Evolutionary conservation across 2,888 invertebrate genomes (phyloP), one percentile per base, ranked within the genome.

Genomic region (Tinea pellionella): DNA sequence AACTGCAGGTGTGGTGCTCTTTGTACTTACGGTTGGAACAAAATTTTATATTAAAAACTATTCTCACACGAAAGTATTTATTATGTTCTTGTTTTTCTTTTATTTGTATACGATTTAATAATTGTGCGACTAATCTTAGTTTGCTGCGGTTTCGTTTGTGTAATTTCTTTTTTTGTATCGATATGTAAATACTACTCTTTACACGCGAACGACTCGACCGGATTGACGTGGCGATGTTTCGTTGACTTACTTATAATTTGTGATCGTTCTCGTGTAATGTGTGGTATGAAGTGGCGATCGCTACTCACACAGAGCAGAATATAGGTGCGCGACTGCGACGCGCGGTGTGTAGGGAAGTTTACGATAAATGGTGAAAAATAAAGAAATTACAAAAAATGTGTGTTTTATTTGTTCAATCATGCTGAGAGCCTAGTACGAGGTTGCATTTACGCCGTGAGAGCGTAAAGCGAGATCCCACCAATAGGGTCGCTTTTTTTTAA

Each of bases 291-390:
- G 47, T 16, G 2, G 47, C 53, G 7, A 24, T 24, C 12, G 19
- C 24, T 19, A 24, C 53, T 16, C 18, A 12, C 53, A 53, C 53
- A 12, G 11, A 80, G 77, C 80, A 80, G 77, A 79, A 79, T 82
- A 80, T 80, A 74, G 84, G 83, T 73, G 80, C 81, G 84, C 80
- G 80, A 76, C 75, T 77, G 81, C 77, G 78, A 81, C 78, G 82
- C 80, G 82, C 80, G 80, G 81, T 80, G 78, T 83, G 82, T 80
- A 83, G 80, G 84, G 80, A 81, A 81, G 84, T 84, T 86, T 85
- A 85, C 82, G 85, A 87, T 87, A 87, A 87, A 87, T 86, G 86
- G 86, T 86, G 83, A 84, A 81, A 83, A 60, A 85, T 83, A 84
- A 84, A 85, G 78, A 85, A 86, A 85, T 78, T 82, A 81, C 77